Evolutionary conservation across 2,888 invertebrate species (phyloP), one percentile per base, ranked within the genome.

Genomic region (Sicus ferrugineus): DNA sequence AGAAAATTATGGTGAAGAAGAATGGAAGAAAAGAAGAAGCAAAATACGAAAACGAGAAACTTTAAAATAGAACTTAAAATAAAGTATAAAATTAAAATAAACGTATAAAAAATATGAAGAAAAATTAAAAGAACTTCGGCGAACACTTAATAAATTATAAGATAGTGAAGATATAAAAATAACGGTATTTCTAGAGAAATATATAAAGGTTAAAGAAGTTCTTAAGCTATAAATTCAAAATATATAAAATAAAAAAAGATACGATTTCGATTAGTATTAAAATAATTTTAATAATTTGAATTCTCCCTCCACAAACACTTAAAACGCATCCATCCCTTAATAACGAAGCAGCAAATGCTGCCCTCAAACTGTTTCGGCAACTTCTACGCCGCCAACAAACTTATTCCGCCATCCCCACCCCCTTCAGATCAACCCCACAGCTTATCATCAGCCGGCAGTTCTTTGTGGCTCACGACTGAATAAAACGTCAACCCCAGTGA

Each of bases 401-500:
- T 9, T 34, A n/a, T n/a, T n/a, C n/a, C n/a, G 38, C 38, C 38
- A 11, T 11, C 42, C 42, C 42, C 11, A 14, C 42, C 0, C 42
- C 7, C 50, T 4, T n/a, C n/a, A n/a, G n/a, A 21, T 28, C n/a
- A n/a, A n/a, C n/a, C n/a, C n/a, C n/a, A n/a, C n/a, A n/a, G 38
- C 65, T 65, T 65, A 54, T 65, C 65, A 38, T 38, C 54, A 23
- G 26, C 34, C 54, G 23, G 16, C 65, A 65, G 65, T 54, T 38
- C 28, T 38, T 54, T 54, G 65, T 38, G 65, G 52, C 34, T 65
- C 52, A 38, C 26, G 26, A 30, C 38, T 34, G 38, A 38, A 38
- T 26, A 23, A 65, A 65, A 65, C 38, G 65, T 52, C 65, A 65
- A 54, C 54, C 23, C n/a, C n/a, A 21, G 19, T 14, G 48, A 21